Base-by-base conservation (phyloP, 2,113 vertebrate genomes). In the Cyprinodon brontotheroides region DNA sequence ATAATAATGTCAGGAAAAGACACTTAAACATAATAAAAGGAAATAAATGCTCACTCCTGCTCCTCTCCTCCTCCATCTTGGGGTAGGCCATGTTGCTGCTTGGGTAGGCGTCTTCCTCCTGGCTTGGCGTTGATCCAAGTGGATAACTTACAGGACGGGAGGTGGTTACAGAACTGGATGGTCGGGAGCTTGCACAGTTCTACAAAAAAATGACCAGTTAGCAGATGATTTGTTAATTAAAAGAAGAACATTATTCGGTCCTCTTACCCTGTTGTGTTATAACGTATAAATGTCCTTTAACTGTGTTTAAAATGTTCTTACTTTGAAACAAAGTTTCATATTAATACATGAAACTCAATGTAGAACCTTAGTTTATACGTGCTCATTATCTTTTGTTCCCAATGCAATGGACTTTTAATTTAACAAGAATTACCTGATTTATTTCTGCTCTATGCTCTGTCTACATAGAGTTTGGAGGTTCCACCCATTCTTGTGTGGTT, bases 121-220 rank as follows among this genome's bases (percentile, higher is more conserved):
- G 89, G 65, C 86, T 91, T 41, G 71, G 73, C 43, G 77, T 79
- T 2, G 75, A 39, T 40, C 75, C 84, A 29, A 81, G 84, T 8
- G 92, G 91, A 67, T 92, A 91, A 80, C 89, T 90, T 74, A 87
- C 82, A 8, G 89, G 89, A 7, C 85, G 89, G 45, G 92, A 92
- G 76, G 86, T 93, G 72, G 86, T 93, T 41, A 90, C 81, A 13
- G 93, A 94, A 79, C 91, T 92, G 81, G 92, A 93, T 0, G 93
- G 92, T 50, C 91, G 86, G 57, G 92, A 93, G 77, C 91, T 93
- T 69, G 89, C 88, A 79, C 79, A 94, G 78, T 94, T 95, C 94
- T 94, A 62, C 14, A 73, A 68, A 13, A 85, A 50, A 79, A 76
- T 45, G 4, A 45, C n/a, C n/a, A 43, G 7, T 66, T 10, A 29